Conservation (phyloP, 1,140 invertebrate genomes). For the Palaemon carinicauda region DNA sequence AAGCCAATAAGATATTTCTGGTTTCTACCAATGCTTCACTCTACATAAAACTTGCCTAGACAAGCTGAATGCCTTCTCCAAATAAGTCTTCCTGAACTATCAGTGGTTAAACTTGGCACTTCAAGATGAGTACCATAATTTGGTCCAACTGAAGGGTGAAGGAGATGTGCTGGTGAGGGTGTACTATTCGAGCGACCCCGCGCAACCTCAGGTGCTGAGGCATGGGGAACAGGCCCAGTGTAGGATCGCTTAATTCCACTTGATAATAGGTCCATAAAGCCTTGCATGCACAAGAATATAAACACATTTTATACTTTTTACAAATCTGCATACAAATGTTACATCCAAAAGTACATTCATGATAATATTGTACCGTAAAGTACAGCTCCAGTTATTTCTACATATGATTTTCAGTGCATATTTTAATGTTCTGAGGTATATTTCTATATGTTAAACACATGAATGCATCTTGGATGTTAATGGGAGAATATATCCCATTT, state of each 20-base stretch:
- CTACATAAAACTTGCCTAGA: conserved; percentile 1
- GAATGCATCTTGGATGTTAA: too few relatives aligned
- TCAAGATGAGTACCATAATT: conserved; percentile 48
- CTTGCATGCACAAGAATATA: conserved; percentile 11
- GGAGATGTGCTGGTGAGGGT: conserved; percentile 35
- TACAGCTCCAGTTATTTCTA: too few relatives aligned
- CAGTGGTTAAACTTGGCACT: conserved; percentile 26
- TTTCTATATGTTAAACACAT: too few relatives aligned
- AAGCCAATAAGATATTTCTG: background rate
- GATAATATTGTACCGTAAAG: background rate
- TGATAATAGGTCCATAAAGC: conserved; percentile 48
- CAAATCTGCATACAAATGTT: too few relatives aligned
- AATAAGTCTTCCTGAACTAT: background rate
- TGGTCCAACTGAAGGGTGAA: conserved; percentile 25
- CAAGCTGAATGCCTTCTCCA: conserved; percentile 23
- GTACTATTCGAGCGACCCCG: conserved; percentile 38
- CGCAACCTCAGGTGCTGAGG: conserved; percentile 1
- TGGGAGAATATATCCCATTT: too few relatives aligned
- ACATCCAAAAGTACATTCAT: too few relatives aligned
- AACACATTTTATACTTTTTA: background rate
- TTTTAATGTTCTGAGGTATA: too few relatives aligned
- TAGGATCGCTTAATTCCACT: conserved; percentile 44
- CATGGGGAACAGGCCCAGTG: conserved; percentile 27
- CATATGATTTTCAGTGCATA: too few relatives aligned
- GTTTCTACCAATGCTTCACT: background rate